These are phyloP conservation scores for Podarcis lilfordi DNA, from an alignment of 2,797 vertebrate species.

Conservation along the genomic window DNA sequence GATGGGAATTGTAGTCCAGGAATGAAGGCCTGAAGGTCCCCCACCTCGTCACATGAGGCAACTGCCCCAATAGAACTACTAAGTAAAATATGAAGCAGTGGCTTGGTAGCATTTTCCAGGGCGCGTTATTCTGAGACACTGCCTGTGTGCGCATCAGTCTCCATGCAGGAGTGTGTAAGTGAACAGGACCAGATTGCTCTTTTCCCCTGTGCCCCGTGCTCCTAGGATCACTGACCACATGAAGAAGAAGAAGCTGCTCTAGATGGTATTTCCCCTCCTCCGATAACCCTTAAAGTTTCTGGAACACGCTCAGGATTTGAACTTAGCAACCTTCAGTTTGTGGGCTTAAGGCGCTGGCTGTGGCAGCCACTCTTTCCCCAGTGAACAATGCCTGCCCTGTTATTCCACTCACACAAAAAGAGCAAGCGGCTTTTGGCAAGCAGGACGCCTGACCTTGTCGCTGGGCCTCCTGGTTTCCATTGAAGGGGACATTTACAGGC, in stretches of 20 bases:
- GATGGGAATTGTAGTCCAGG: no score
- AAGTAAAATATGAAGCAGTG: no score
- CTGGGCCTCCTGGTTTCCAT: neutral
- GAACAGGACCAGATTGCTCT: neutral
- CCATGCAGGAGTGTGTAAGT: neutral
- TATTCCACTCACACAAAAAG: neutral
- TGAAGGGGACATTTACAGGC: constrained; percentile 43
- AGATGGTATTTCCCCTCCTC: neutral
- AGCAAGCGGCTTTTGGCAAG: rapidly evolving
- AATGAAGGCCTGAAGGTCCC: no score
- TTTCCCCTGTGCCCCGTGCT: neutral
- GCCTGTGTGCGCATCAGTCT: neutral
- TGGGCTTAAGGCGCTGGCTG: constrained; percentile 43
- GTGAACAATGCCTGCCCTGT: constrained; percentile 35
- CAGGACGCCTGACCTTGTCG: constrained; percentile 45
- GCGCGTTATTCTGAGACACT: neutral
- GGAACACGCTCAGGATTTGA: neutral
- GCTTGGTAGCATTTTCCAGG: neutral
- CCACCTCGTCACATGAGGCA: no score
- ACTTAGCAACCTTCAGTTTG: neutral
- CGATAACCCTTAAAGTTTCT: neutral
- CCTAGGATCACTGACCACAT: no score
- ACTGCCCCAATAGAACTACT: no score
- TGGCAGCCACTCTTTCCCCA: constrained; percentile 37
- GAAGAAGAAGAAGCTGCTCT: neutral